A percentile compares a stretch with the other conserved stretches of the same genome.
phyloP scores from a whole-genome alignment of 2,113 vertebrate species.

The Dromaius novaehollandiae region DNA sequence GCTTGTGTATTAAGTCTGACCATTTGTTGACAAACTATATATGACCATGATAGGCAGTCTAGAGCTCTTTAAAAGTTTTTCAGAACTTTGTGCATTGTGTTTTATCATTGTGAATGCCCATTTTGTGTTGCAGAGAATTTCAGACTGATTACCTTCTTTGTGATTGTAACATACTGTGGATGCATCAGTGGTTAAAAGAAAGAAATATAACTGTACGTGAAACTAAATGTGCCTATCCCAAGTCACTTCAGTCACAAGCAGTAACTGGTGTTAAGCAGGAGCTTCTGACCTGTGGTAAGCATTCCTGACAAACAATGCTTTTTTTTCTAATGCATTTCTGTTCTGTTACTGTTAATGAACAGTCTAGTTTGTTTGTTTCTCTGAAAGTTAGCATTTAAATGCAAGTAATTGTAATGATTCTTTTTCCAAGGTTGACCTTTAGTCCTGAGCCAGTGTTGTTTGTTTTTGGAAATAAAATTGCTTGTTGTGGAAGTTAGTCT shows the following conservation, averaged over 20 bases:
- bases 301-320: not conserved
- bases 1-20: not conserved
- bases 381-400: not conserved
- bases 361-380: not conserved
- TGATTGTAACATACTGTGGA: slow-evolving; percentile 96
- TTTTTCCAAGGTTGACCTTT: not conserved
- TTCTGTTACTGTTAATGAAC: not conserved
- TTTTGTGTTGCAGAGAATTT: slow-evolving; percentile 85
- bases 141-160: slow-evolving; percentile 94
- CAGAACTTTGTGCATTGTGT: not conserved
- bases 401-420: not conserved
- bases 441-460: not conserved
- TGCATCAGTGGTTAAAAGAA: slow-evolving; percentile 91
- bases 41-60: not conserved
- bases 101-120: not conserved
- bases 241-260: slow-evolving; percentile 87
- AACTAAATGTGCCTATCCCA: slow-evolving; percentile 92
- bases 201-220: slow-evolving; percentile 87
- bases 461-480: not conserved
- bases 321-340: fast-evolving
- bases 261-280: slow-evolving; percentile 85
- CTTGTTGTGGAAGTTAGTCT: not conserved
- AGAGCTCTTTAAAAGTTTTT: not conserved
- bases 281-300: slow-evolving; percentile 91
- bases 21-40: not conserved